A percentile compares a stretch with the other conserved stretches of the same genome.
phyloP scores from a whole-genome alignment of 2,888 invertebrate genomes.

The Ceraclea dissimilis region DNA sequence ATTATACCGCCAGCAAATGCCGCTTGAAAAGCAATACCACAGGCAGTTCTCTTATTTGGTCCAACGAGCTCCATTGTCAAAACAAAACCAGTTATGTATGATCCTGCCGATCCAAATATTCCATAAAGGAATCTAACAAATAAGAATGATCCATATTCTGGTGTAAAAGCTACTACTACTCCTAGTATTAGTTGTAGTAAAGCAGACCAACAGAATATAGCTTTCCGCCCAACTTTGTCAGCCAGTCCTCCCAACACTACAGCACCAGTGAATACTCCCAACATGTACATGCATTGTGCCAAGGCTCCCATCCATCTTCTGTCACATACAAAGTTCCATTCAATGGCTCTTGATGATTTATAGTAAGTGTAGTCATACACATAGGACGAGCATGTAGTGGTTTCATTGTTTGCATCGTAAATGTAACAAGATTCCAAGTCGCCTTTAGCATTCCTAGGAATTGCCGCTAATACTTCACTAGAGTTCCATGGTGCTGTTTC shows the following conservation, averaged over 20 bases:
- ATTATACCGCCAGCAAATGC: slow-evolving; percentile 75
- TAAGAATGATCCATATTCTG: slow-evolving; percentile 68
- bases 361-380: slow-evolving; percentile 69
- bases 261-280: slow-evolving; percentile 79
- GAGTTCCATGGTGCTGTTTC: slow-evolving; percentile 50
- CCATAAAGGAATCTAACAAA: slow-evolving; percentile 63
- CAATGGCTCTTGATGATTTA: slow-evolving; percentile 64
- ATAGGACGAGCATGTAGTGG: slow-evolving; percentile 46
- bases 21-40: slow-evolving; percentile 73
- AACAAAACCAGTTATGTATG: slow-evolving; percentile 61
- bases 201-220: slow-evolving; percentile 73
- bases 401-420: slow-evolving; percentile 37
- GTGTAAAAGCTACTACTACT: slow-evolving; percentile 67
- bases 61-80: slow-evolving; percentile 80
- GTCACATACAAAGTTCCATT: slow-evolving; percentile 78
- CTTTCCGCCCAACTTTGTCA: slow-evolving; percentile 75
- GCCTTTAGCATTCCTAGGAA: slow-evolving; percentile 51
- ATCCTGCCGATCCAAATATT: slow-evolving; percentile 77
- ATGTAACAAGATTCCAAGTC: slow-evolving; percentile 58
- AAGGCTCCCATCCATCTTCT: slow-evolving; percentile 74
- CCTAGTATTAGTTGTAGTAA: slow-evolving; percentile 64
- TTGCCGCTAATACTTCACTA: slow-evolving; percentile 43
- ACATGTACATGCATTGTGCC: slow-evolving; percentile 73
- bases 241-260: slow-evolving; percentile 74
- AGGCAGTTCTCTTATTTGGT: slow-evolving; percentile 66